Conservation (phyloP, 2,797 vertebrate genomes). For the Lycodopsis pacificus region DNA sequence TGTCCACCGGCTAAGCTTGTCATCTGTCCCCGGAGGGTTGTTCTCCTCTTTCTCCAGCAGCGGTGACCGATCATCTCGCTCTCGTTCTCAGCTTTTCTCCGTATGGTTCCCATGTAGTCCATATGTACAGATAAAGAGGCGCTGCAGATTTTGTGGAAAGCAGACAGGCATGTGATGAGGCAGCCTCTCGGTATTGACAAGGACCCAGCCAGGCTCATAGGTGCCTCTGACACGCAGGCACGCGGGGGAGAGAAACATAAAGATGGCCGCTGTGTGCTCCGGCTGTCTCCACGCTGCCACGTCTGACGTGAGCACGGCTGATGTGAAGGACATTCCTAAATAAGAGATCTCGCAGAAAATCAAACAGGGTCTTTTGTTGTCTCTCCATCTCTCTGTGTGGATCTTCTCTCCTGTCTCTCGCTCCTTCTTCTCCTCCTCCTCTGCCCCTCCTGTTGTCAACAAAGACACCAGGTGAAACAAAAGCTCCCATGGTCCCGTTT, state of each 20-base stretch:
- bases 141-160: slow-evolving; percentile 21
- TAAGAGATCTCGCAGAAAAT: slow-evolving; percentile 25
- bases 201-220: slow-evolving; percentile 67
- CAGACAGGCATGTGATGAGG: slow-evolving; percentile 70
- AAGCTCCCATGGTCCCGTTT: slow-evolving; percentile 60
- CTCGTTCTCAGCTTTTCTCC: slow-evolving; percentile 46
- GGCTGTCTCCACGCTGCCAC: slow-evolving; percentile 65
- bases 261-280: slow-evolving; percentile 75
- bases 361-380: slow-evolving; percentile 51
- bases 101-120: slow-evolving; percentile 44
- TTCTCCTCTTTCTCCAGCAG: slow-evolving; percentile 41
- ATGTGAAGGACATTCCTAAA: slow-evolving; percentile 73
- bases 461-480: slow-evolving; percentile 63
- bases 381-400: slow-evolving; percentile 16
- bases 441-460: slow-evolving; percentile 50
- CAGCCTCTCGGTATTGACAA: slow-evolving; percentile 60
- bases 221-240: slow-evolving; percentile 63
- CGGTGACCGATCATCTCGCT: slow-evolving; percentile 47
- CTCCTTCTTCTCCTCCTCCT: slow-evolving; percentile 1
- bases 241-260: slow-evolving; percentile 58
- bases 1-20: slow-evolving; percentile 74
- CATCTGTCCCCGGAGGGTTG: slow-evolving; percentile 68
- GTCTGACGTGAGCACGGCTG: slow-evolving; percentile 60
- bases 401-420: slow-evolving; percentile 18
- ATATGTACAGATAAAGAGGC: slow-evolving; percentile 34